Percentiles rank a stretch among this genome's conserved stretches.
These are phyloP conservation scores for Ceratina australensis DNA, from an alignment of 1,140 invertebrate species.

Conservation along the genomic window DNA sequence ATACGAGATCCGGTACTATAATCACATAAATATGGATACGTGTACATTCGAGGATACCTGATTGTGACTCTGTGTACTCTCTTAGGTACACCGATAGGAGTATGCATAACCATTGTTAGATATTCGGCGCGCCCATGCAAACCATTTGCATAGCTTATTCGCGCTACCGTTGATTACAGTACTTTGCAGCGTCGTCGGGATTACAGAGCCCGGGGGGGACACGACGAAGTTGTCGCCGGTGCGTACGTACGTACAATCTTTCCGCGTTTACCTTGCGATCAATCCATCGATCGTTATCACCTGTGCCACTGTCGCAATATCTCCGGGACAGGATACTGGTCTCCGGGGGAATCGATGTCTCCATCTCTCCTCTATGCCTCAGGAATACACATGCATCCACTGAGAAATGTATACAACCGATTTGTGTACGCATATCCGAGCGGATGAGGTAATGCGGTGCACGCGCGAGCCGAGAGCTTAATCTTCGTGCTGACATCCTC, in stretches of 20 bases:
- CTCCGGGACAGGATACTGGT: conserved; percentile 8
- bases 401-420: background rate
- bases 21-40: conserved; percentile 10
- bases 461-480: background rate
- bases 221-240: background rate
- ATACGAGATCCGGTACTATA: background rate
- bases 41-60: background rate
- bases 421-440: background rate
- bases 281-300: conserved; percentile 6
- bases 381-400: conserved; percentile 16
- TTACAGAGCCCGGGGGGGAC: background rate
- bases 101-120: conserved; percentile 1
- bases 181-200: background rate
- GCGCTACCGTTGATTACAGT: background rate
- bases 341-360: conserved; percentile 28
- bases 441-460: background rate
- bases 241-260: background rate
- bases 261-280: background rate
- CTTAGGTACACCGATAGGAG: background rate
- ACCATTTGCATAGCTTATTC: conserved; percentile 4
- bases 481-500: background rate
- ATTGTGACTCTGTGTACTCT: background rate
- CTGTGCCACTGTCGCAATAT: background rate
- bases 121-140: background rate
- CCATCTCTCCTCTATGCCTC: background rate